Conservation (phyloP, 2,888 invertebrate species). For the Luperina testacea region DNA sequence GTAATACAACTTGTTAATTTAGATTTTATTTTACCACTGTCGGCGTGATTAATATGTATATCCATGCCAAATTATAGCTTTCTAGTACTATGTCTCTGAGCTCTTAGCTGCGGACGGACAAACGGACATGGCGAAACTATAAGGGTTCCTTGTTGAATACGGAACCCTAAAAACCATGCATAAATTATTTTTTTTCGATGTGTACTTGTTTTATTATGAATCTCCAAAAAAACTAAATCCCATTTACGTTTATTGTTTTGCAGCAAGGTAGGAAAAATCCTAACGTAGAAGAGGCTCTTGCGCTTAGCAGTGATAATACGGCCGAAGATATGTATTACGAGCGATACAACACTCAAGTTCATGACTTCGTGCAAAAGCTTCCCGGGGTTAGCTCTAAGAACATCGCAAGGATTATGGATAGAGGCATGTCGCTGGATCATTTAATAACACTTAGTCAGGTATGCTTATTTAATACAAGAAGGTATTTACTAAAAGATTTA, state of each 20-base stretch:
- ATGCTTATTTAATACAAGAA: slow-evolving; percentile 45
- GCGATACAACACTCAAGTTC: slow-evolving; percentile 93
- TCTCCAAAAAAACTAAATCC: not conserved
- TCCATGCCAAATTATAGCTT: no score
- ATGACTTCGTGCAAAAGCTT: slow-evolving; percentile 95
- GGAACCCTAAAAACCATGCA: not conserved
- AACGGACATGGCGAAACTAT: no score
- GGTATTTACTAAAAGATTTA: not conserved
- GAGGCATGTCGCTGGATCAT: slow-evolving; percentile 92
- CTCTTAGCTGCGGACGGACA: no score
- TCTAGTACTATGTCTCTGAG: no score
- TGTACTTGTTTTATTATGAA: not conserved
- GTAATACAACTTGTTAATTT: no score
- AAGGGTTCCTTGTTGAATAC: no score
- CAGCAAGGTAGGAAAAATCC: slow-evolving; percentile 96
- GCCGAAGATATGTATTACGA: slow-evolving; percentile 90
- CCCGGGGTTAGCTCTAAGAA: slow-evolving; percentile 97
- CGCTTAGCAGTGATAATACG: slow-evolving; percentile 92
- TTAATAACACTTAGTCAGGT: slow-evolving; percentile 91
- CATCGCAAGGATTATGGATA: slow-evolving; percentile 93
- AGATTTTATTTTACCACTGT: no score
- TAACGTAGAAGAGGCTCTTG: slow-evolving; percentile 92
- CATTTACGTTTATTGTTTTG: slow-evolving; percentile 49
- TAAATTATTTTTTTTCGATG: not conserved
- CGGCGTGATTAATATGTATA: no score